phyloP scores from a whole-genome alignment of 2,113 vertebrate species.

The Manacus vitellinus region DNA sequence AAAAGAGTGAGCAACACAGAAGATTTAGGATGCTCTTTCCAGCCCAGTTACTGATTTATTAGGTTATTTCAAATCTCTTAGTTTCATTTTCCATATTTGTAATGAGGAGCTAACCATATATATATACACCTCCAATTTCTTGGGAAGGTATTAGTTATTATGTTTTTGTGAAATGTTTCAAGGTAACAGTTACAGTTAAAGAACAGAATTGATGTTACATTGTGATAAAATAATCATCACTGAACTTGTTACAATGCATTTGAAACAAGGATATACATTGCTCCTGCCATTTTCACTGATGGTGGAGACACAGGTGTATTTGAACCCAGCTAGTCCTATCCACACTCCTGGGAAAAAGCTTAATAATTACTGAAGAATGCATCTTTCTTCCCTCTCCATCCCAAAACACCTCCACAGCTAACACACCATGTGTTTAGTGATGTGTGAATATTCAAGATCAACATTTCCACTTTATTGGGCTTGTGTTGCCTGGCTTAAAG shows the following conservation, averaged over 20 bases:
- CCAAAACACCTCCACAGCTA: not conserved
- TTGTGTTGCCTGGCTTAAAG: not conserved
- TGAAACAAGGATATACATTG: not conserved
- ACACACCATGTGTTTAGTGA: not conserved
- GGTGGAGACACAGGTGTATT: not conserved
- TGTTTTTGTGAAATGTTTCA: not conserved
- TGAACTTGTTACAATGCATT: accelerated
- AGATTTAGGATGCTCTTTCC: not conserved
- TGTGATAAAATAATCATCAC: not conserved
- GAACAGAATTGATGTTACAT: not conserved
- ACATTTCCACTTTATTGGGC: not conserved
- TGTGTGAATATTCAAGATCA: not conserved
- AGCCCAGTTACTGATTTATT: not conserved
- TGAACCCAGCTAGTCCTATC: not conserved
- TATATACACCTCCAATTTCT: not conserved
- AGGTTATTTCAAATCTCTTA: not conserved
- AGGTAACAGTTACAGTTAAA: not conserved
- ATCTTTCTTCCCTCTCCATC: not conserved
- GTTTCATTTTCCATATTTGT: not conserved
- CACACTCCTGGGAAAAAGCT: not conserved
- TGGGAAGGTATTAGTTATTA: not conserved
- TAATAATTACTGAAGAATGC: not conserved
- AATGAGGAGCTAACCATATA: not conserved
- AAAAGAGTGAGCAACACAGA: not conserved
- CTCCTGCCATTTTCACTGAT: not conserved